Base-by-base conservation (phyloP, 2,888 invertebrate genomes). In the Limnephilus marmoratus region DNA sequence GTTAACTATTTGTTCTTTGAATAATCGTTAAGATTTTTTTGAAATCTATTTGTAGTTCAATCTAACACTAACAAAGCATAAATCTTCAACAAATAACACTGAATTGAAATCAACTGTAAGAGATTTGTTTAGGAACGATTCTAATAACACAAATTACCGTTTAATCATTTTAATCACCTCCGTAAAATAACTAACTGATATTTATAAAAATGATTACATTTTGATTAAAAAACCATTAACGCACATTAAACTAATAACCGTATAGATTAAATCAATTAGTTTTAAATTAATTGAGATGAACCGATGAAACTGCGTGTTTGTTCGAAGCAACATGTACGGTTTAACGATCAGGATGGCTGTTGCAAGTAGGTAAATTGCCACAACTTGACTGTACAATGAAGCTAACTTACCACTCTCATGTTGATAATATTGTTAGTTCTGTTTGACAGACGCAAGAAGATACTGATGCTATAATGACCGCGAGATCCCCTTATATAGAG, bases 401-500 rank as follows among this genome's bases (percentile, higher is more conserved):
- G 49, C 37, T 81, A 45, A 93, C 93, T 92, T 92, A 93, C 93
- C 92, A 93, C 92, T 93, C 93, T 93, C 93, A 93, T 93, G 93
- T 92, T 91, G 91, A 85, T 91, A 86, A 45, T 90, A 80, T 91
- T 37, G 93, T 91, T 91, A 68, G 92, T 91, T 80, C 92, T 92
- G 92, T 92, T 87, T 92, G 90, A 92, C 91, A 93, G 93, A 93
- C 80, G 92, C 91, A 81, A 92, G 91, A 91, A 93, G 90, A 82
- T 88, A 94, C 93, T 94, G 93, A 93, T 94, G 93, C 93, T 90
- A 29, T 90, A 91, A 92, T 92, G 92, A 86, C 81, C 81, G 92
- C 53, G 92, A 87, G 92, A 92, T 92, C 93, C 92, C 93, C 93
- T 94, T 94, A 93, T 94, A 93, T 93, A 93, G 93, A 92, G 92